Evolutionary conservation across 2,888 invertebrate species (phyloP), one percentile per base, ranked within the genome.

Genomic region (Spodoptera picta): DNA sequence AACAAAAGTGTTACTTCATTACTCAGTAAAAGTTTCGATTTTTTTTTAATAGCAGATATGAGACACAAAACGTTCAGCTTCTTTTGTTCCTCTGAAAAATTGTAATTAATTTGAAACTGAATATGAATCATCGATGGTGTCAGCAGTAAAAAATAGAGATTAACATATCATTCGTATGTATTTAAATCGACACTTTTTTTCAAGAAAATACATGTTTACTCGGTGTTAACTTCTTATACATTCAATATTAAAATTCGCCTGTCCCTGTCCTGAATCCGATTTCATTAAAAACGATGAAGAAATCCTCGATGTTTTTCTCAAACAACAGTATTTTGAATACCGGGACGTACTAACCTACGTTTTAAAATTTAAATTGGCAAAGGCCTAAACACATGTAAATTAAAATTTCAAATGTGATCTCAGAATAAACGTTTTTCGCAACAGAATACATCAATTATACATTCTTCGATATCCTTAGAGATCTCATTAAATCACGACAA

Each of bases 191-290:
- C 3, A 9, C n/a, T 19, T 19, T 3, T 11, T 27, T 48, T 14
- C 14, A 3, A 12, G 9, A 36, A 10, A 23, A 48, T 61, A 36
- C 36, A 0, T 36, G 36, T 36, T 36, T 36, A 36, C 9, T 5
- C 44, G 3, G n/a, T 23, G 5, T 50, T 42, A 44, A 12, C n/a
- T 36, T 19, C 7, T 43, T 41, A 60, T 42, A 60, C n/a, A 53
- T 53, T 53, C 41, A 44, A 49, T 6, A 63, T 49, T 36, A 12
- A 62, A 47, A 62, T 54, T 63, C 6, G 4, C 41, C 44, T 44
- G 12, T 45, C 24, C 43, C 14, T 43, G 14, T 43, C 7, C 19
- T 43, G 51, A n/a, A 12, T 19, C 10, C 6, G 19, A 14, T n/a
- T 14, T 11, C 23, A 41, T 64, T 23, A 10, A 47, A 47, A 24